Conservation (phyloP, 2,113 vertebrate species). For the Cisticola juncidis region DNA sequence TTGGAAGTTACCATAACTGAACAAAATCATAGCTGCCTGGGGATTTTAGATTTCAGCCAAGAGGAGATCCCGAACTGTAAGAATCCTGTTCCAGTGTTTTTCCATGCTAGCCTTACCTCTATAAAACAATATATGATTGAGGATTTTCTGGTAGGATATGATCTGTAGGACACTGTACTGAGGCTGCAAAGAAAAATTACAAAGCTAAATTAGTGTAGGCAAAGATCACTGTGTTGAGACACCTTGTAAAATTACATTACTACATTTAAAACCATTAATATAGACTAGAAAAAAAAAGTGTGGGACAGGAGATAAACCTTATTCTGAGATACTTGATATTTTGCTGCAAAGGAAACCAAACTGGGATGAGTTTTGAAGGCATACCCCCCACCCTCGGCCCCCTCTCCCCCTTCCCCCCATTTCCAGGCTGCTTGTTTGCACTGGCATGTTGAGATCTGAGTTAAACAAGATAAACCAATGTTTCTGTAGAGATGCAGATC, state of each 20-base stretch:
- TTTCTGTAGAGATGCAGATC: not conserved
- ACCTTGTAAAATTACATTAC: not conserved
- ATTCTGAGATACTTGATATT: not conserved
- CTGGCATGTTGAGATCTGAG: not conserved
- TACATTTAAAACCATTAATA: not conserved
- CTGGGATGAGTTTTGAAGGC: not conserved
- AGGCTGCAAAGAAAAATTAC: not conserved
- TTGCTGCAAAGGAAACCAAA: not conserved
- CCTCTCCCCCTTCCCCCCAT: no score
- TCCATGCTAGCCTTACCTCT: not conserved
- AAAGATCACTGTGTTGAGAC: not conserved
- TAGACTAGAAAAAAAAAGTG: rapidly evolving
- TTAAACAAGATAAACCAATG: not conserved
- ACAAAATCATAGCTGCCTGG: not conserved
- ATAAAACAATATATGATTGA: not conserved
- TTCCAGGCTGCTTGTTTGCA: not conserved
- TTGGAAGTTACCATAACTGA: not conserved
- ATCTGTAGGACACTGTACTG: not conserved
- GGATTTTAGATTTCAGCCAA: not conserved
- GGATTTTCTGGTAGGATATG: not conserved
- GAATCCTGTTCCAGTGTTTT: not conserved
- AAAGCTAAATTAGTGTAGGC: not conserved
- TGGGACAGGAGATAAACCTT: not conserved
- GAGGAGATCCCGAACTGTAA: not conserved
- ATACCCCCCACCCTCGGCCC: no score